phyloP scores from a whole-genome alignment of 1,140 invertebrate species.

The Orchesella cincta region DNA sequence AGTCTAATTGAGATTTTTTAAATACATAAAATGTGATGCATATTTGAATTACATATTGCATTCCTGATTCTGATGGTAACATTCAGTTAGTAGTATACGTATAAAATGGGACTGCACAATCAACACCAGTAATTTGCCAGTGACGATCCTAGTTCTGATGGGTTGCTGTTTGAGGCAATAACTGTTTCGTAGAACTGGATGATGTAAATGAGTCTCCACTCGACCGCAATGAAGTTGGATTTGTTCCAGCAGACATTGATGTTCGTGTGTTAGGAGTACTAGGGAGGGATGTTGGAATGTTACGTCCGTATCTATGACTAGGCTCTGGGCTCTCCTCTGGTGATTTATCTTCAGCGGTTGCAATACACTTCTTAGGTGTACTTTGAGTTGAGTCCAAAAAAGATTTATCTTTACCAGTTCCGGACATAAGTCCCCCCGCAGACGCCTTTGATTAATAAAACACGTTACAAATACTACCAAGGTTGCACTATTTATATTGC shows the following conservation, averaged over 20 bases:
- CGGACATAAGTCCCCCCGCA: not conserved
- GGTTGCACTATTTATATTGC: not conserved
- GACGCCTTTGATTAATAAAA: not conserved
- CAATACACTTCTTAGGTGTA: conserved; percentile 23
- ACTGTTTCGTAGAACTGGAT: conserved; percentile 45
- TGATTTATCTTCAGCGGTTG: conserved; percentile 22
- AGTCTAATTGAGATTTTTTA: not conserved
- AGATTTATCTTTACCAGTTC: not conserved
- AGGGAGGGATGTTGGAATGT: conserved; percentile 33
- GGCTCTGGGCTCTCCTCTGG: conserved; percentile 33
- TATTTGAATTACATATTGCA: conserved; percentile 1
- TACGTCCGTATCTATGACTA: conserved; percentile 11
- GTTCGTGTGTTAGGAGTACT: conserved; percentile 31
- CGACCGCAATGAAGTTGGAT: conserved; percentile 43
- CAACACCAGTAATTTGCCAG: not conserved
- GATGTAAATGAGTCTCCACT: conserved; percentile 50
- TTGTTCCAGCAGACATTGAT: conserved; percentile 17
- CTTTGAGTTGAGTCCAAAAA: conserved; percentile 39
- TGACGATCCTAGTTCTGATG: conserved; percentile 2
- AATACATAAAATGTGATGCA: not conserved
- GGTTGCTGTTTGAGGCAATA: conserved; percentile 32
- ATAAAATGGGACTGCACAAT: conserved; percentile 3
- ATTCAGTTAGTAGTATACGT: not conserved
- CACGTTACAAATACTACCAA: too few species aligned
- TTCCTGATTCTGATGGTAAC: conserved; percentile 11